Evolutionary conservation across 2,113 vertebrate genomes (phyloP).

Genomic region (Plecturocebus donacophilus): DNA sequence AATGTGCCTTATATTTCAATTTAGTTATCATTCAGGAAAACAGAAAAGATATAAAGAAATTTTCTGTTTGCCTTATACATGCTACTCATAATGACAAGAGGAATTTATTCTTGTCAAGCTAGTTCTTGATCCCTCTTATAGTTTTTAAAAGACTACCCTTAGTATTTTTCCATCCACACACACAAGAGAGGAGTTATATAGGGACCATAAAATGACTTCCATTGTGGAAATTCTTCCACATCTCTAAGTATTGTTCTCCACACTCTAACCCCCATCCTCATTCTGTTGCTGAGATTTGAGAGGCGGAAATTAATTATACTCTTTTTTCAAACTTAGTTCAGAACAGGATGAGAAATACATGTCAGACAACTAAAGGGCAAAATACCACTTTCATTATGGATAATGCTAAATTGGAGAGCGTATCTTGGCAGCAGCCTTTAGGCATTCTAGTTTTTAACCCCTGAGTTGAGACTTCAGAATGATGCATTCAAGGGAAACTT

Average conservation of each 20-base stretch:
- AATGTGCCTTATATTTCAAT: not conserved
- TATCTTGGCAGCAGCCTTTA: not conserved
- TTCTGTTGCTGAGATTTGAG: not conserved
- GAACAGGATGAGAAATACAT: not conserved
- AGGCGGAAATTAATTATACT: not conserved
- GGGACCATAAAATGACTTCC: not conserved
- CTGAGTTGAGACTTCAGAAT: not conserved
- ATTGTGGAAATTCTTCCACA: not conserved
- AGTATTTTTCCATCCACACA: not conserved
- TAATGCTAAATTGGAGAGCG: not conserved
- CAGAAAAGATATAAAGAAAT: not conserved
- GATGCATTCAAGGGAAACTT: not conserved
- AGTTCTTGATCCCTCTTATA: not conserved
- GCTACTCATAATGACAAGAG: not conserved
- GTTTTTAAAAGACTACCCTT: not conserved
- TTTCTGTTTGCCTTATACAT: not conserved
- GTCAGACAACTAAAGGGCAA: not conserved
- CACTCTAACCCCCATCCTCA: not conserved
- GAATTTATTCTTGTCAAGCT: not conserved
- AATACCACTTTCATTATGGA: not conserved
- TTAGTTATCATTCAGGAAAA: not conserved
- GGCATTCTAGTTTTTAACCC: not conserved
- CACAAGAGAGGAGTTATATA: not conserved
- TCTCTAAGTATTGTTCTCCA: not conserved
- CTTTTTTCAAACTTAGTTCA: not conserved